A percentile compares a stretch with the other conserved stretches of the same genome.
Conservation (phyloP, 1,140 invertebrate genomes). For the Laupala kohalensis region DNA sequence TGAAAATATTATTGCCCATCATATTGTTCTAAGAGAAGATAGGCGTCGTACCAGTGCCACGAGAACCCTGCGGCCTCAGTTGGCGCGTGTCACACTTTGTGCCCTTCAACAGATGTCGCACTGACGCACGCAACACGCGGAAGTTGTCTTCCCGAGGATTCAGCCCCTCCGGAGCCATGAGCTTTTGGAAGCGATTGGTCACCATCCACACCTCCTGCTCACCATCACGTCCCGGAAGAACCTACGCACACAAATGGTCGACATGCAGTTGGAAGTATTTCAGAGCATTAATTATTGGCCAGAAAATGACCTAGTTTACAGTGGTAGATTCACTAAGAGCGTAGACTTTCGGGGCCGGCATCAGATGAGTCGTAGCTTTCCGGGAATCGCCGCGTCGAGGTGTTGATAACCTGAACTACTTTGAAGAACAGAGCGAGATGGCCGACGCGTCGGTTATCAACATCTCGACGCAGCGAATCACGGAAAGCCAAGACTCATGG, state of each 20-base stretch:
- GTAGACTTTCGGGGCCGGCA: no score
- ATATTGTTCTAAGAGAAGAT: background rate
- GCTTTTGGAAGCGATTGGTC: background rate
- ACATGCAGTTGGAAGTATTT: background rate
- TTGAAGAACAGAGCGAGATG: no score
- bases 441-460: no score
- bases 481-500: no score
- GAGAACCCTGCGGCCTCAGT: background rate
- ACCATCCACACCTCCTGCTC: slow-evolving; percentile 1
- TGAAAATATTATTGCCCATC: no score
- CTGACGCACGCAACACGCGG: slow-evolving; percentile 7
- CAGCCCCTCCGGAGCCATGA: slow-evolving; percentile 12
- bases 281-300: no score
- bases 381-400: no score
- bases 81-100: background rate
- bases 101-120: slow-evolving; percentile 4
- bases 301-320: no score
- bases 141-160: slow-evolving; percentile 6
- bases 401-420: no score
- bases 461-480: no score
- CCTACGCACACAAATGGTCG: background rate
- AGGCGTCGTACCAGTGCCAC: background rate
- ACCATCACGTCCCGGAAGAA: slow-evolving; percentile 1
- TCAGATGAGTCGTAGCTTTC: no score
- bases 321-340: no score